A percentile compares a stretch with the other conserved stretches of the same genome.
Evolutionary conservation across 2,888 invertebrate genomes (phyloP).

Genomic region (Leuctra nigra): DNA sequence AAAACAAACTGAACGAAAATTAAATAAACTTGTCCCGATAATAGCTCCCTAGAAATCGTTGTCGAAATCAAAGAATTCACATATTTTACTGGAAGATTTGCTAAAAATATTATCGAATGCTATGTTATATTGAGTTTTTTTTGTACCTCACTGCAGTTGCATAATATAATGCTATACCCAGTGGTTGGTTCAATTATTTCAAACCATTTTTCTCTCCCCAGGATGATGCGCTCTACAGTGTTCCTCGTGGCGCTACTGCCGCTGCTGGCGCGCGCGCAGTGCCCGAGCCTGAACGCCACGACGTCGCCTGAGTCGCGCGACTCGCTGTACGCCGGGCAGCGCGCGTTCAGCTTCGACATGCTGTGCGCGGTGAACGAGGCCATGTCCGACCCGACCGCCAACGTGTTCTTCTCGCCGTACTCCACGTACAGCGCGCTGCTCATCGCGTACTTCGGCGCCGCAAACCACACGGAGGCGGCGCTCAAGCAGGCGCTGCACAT

Average conservation of each 20-base stretch:
- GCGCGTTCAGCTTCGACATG: slow-evolving; percentile 63
- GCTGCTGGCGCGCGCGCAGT: slow-evolving; percentile 39
- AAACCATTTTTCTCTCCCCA: too few relatives aligned
- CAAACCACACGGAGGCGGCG: slow-evolving; percentile 59
- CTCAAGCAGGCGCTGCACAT: slow-evolving; percentile 57
- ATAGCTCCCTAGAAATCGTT: too few relatives aligned
- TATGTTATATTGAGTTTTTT: too few relatives aligned
- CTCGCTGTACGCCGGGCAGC: slow-evolving; percentile 43
- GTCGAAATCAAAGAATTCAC: too few relatives aligned
- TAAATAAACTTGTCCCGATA: too few relatives aligned
- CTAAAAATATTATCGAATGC: too few relatives aligned
- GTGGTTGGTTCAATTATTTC: too few relatives aligned
- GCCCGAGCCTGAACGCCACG: slow-evolving; percentile 44
- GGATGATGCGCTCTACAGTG: too few relatives aligned
- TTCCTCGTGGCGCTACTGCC: slow-evolving; percentile 13
- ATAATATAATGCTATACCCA: too few relatives aligned
- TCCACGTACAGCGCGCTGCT: slow-evolving; percentile 75
- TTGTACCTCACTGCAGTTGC: too few relatives aligned
- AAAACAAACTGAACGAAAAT: too few relatives aligned
- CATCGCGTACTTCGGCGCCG: slow-evolving; percentile 71
- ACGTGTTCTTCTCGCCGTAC: slow-evolving; percentile 86
- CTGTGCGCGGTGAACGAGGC: slow-evolving; percentile 59
- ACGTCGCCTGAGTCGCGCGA: slow-evolving; percentile 33
- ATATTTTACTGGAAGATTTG: too few relatives aligned
- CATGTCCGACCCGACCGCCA: slow-evolving; percentile 65